Base-by-base conservation (phyloP, 2,888 invertebrate species). In the Tortricodes alternella region DNA sequence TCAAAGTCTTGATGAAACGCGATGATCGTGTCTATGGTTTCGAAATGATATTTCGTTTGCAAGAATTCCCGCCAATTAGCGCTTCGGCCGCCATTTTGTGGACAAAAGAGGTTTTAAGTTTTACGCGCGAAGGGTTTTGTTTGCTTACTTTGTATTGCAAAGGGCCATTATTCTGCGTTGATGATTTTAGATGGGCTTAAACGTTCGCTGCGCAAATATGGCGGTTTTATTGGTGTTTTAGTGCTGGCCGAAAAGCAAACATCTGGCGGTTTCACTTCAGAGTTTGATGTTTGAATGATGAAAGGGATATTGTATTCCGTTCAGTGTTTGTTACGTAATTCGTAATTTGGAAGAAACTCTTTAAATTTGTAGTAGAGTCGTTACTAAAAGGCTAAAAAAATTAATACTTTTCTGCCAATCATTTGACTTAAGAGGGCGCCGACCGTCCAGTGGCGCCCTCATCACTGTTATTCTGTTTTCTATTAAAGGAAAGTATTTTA, bases 61-160 rank as follows among this genome's bases (percentile, higher is more conserved):
- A 15, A 73, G 73, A 68, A 74, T 78, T 78, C 80, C 80, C 80
- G 76, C 75, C 85, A 89, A 88, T 89, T 89, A 89, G 75, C 90
- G 84, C 78, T 70, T 80, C 73, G 68, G 76, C 73, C 74, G 70
- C 68, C 59, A 63, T 67, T 66, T 66, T 61, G 68, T 73, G 72
- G 74, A 85, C 85, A 86, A 89, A 87, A 81, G 81, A 75, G 64
- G 73, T 76, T 76, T 76, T 74, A 78, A 75, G 64, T 71, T 71
- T 76, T 73, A 68, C 75, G 76, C 78, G 74, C 74, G 76, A 78
- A 74, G 66, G 59, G 71, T 70, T 80, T 78, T 80, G 78, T 84
- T 79, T 82, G 71, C 70, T 64, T 69, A 79, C 77, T 74, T 76
- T 78, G 78, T 68, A 63, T 67, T 64, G 59, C 50, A 61, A 57